Evolutionary conservation across 1,140 invertebrate genomes (phyloP).

Genomic region (Nymphalis io): DNA sequence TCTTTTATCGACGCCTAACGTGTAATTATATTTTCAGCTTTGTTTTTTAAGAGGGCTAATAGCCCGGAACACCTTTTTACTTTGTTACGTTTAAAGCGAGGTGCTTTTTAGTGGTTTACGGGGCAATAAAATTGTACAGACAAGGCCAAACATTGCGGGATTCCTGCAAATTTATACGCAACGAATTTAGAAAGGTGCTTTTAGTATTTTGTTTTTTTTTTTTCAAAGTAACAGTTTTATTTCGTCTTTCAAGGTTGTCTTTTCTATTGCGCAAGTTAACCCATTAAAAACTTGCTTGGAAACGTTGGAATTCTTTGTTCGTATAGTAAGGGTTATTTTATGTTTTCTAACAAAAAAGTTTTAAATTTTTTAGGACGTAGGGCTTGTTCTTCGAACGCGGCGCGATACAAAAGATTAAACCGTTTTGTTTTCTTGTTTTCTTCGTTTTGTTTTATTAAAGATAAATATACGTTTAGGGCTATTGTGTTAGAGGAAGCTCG

Average conservation of each 20-base stretch:
- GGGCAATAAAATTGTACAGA: slow-evolving; percentile 70
- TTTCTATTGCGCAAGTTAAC: slow-evolving; percentile 62
- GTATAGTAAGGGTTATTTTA: slow-evolving; percentile 70
- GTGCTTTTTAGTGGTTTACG: slow-evolving; percentile 77
- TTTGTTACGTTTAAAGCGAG: slow-evolving; percentile 59
- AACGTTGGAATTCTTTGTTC: slow-evolving; percentile 55
- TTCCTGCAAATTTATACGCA: slow-evolving; percentile 60
- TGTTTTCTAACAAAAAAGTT: slow-evolving; percentile 61
- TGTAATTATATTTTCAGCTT: slow-evolving; percentile 66
- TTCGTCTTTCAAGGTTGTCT: slow-evolving; percentile 44
- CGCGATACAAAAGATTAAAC: slow-evolving; percentile 62
- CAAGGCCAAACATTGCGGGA: slow-evolving; percentile 78
- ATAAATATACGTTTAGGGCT: slow-evolving; percentile 75
- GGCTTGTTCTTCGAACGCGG: slow-evolving; percentile 73
- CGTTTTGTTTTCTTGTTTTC: slow-evolving; percentile 63
- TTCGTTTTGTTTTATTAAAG: slow-evolving; percentile 75
- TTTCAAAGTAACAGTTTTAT: slow-evolving; percentile 45
- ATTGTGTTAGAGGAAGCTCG: slow-evolving; percentile 69
- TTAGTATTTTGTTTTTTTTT: slow-evolving; percentile 29
- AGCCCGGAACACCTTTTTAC: slow-evolving; percentile 64
- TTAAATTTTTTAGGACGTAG: slow-evolving; percentile 57
- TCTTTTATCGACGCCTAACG: slow-evolving; percentile 62
- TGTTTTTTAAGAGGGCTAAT: slow-evolving; percentile 69
- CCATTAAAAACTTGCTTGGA: slow-evolving; percentile 59
- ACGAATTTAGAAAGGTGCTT: slow-evolving; percentile 55